These are phyloP conservation scores for Ispidina lecontei DNA, from an alignment of 2,797 vertebrate species.

Conservation along the genomic window DNA sequence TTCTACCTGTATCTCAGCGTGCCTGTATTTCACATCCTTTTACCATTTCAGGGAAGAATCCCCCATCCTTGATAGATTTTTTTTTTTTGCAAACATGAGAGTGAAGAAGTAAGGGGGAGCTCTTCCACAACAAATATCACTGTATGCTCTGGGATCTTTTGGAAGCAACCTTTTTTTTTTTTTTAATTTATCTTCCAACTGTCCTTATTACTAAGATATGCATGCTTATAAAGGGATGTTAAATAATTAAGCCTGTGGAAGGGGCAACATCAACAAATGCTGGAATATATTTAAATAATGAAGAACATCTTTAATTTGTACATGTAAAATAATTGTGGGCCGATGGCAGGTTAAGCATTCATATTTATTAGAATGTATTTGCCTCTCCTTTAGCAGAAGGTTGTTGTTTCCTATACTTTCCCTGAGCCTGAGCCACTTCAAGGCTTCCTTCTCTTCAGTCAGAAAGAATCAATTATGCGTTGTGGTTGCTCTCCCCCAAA, in stretches of 20 bases:
- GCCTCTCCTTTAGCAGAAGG: constrained; percentile 34
- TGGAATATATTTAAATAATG: constrained; percentile 82
- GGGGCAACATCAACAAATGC: constrained; percentile 74
- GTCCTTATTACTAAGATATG: constrained; percentile 79
- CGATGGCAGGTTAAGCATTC: constrained; percentile 56
- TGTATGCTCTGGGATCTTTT: constrained; percentile 63
- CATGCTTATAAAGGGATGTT: constrained; percentile 75
- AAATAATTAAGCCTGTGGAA: constrained; percentile 77
- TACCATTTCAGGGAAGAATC: neutral
- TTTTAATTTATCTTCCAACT: constrained; percentile 21
- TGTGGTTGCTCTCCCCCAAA: constrained; percentile 62
- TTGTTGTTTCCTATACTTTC: constrained; percentile 49
- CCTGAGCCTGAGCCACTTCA: constrained; percentile 63
- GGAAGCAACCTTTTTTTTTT: constrained; percentile 40
- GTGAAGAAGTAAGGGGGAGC: constrained; percentile 83
- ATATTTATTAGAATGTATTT: constrained; percentile 68
- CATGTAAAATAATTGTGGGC: constrained; percentile 69
- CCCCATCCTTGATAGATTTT: neutral
- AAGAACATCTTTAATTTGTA: constrained; percentile 75
- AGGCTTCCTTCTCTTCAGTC: constrained; percentile 65
- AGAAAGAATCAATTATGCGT: constrained; percentile 73
- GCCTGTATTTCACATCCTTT: constrained; percentile 14
- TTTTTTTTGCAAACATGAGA: constrained; percentile 57
- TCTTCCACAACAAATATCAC: constrained; percentile 81
- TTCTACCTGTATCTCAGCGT: neutral